phyloP scores from a whole-genome alignment of 2,888 invertebrate species.

The Petrolisthes cinctipes region DNA sequence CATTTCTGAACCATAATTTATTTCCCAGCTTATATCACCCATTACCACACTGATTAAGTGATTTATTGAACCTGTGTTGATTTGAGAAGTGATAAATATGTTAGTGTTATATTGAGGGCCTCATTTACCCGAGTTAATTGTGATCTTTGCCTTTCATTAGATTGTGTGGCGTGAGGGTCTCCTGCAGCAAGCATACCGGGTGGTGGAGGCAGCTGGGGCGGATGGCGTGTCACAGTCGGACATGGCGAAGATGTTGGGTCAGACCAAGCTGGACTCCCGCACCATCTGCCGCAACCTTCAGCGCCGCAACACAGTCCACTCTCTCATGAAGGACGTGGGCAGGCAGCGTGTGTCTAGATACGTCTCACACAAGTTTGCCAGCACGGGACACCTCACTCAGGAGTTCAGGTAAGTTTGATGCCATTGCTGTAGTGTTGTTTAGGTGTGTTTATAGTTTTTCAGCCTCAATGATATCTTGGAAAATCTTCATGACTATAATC shows the following conservation, averaged over 20 bases:
- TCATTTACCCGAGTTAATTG: no score
- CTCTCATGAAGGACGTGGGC: slow-evolving; percentile 72
- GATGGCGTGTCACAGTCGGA: slow-evolving; percentile 73
- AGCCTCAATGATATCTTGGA: no score
- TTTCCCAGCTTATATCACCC: no score
- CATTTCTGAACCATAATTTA: background rate
- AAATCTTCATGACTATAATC: background rate
- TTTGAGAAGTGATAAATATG: no score
- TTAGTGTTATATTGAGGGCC: no score
- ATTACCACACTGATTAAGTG: no score
- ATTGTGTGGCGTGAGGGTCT: slow-evolving; percentile 69
- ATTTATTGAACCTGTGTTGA: no score
- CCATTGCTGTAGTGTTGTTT: background rate
- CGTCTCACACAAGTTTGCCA: slow-evolving; percentile 51
- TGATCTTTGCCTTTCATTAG: slow-evolving; percentile 7
- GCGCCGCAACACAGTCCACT: slow-evolving; percentile 71
- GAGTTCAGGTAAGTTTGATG: slow-evolving; percentile 44
- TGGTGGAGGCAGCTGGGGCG: slow-evolving; percentile 72
- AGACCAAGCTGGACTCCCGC: slow-evolving; percentile 67
- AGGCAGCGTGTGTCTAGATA: slow-evolving; percentile 57
- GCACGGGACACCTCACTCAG: slow-evolving; percentile 54
- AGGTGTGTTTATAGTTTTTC: background rate
- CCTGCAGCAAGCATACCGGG: slow-evolving; percentile 73
- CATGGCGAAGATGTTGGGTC: slow-evolving; percentile 67
- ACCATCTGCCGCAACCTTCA: slow-evolving; percentile 71